Percentiles rank a stretch among this genome's conserved stretches.
phyloP scores from a whole-genome alignment of 2,888 invertebrate genomes.

The Electrophaes corylata region DNA sequence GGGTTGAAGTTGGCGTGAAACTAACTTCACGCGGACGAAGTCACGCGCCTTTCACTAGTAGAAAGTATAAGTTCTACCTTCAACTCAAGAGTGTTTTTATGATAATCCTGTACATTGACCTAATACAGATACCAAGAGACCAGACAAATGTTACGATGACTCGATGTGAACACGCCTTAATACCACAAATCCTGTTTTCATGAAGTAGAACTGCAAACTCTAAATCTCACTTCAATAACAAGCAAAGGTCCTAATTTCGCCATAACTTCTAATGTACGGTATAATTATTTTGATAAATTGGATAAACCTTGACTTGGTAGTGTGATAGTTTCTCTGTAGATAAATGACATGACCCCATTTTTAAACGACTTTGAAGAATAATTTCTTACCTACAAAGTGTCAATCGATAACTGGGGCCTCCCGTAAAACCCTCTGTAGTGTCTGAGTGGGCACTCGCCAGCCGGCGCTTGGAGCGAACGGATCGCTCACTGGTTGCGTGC shows the following conservation, averaged over 20 bases:
- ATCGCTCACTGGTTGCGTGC: too few species aligned
- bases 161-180: conserved; percentile 6
- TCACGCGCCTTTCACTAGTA: too few species aligned
- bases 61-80: too few species aligned
- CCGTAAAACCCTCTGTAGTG: too few species aligned
- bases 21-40: too few species aligned
- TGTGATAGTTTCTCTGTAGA: neutral
- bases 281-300: conserved; percentile 28
- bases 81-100: too few species aligned
- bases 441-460: neutral
- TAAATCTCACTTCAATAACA: conserved; percentile 13
- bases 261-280: conserved; percentile 23
- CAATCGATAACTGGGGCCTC: too few species aligned
- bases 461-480: too few species aligned
- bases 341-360: neutral
- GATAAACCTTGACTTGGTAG: conserved; percentile 12
- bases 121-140: too few species aligned
- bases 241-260: conserved; percentile 19
- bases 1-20: too few species aligned
- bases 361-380: neutral
- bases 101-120: too few species aligned
- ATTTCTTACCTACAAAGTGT: neutral
- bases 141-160: too few species aligned
- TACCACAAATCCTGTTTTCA: conserved; percentile 22
- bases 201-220: conserved; percentile 20